Evolutionary conservation across 92 coral and sea anemone genomes (phyloP).

Genomic region (Ricordea florida): DNA sequence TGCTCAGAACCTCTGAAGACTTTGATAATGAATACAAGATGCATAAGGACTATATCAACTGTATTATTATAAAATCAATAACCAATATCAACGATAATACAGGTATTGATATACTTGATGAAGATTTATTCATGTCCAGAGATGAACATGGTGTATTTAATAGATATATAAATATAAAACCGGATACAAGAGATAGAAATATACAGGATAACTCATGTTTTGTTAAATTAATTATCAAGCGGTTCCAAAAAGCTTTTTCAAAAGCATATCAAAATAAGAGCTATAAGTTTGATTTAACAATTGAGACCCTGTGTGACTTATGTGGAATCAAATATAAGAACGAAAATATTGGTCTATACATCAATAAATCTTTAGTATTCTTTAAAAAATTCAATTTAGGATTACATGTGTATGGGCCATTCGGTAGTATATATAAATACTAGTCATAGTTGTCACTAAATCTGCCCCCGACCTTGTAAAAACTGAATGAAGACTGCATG

Average conservation of each 20-base stretch:
- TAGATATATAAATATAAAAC: constrained; percentile 5
- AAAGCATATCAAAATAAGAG: neutral
- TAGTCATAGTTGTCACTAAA: constrained; percentile 1
- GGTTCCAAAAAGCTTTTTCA: no score
- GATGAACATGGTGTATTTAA: neutral
- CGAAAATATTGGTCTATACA: constrained; percentile 17
- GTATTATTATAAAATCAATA: no score
- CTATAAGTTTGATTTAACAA: neutral
- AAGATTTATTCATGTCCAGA: constrained; percentile 6
- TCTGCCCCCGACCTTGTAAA: neutral
- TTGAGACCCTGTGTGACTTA: neutral
- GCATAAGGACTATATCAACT: no score
- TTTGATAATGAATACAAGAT: no score
- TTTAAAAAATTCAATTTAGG: constrained; percentile 16
- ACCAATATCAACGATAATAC: no score
- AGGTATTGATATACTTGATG: neutral
- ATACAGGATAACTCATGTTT: neutral
- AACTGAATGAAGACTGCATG: neutral
- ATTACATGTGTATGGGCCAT: constrained; percentile 6
- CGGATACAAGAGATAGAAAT: neutral
- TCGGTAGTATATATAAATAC: neutral
- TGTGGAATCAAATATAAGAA: constrained; percentile 26
- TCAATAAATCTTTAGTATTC: constrained; percentile 15
- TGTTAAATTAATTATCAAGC: neutral
- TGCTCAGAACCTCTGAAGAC: no score